Percentiles rank a stretch among this genome's conserved stretches.
Conservation (phyloP, 2,888 invertebrate genomes). For the Mythimna impura region DNA sequence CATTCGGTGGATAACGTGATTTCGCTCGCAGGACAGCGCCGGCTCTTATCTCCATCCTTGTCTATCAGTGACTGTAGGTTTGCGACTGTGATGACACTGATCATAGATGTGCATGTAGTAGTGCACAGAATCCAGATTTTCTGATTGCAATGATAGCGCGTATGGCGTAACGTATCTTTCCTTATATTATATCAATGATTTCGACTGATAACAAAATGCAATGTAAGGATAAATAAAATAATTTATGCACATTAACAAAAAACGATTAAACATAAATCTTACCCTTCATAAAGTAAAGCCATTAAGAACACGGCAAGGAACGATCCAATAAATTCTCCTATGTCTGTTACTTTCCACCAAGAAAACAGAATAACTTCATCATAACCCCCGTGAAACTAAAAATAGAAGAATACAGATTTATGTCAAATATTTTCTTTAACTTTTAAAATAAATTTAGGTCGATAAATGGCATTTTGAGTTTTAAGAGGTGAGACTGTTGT, state of each 20-base stretch:
- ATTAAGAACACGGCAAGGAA: constrained; percentile 97
- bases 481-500: background rate
- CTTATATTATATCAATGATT: too few species aligned
- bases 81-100: too few species aligned
- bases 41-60: too few species aligned
- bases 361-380: constrained; percentile 95
- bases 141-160: too few species aligned
- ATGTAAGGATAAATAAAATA: background rate
- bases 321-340: constrained; percentile 95
- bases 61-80: too few species aligned
- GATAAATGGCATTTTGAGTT: background rate
- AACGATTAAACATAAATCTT: constrained; percentile 81
- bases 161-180: too few species aligned
- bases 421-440: background rate
- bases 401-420: constrained; percentile 71
- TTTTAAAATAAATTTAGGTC: background rate
- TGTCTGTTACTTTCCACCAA: constrained; percentile 94
- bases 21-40: too few species aligned
- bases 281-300: constrained; percentile 98
- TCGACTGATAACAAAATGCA: background rate
- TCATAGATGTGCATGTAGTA: too few species aligned
- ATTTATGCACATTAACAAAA: constrained; percentile 6
- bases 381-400: constrained; percentile 95
- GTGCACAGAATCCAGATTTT: too few species aligned
- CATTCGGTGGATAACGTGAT: too few species aligned